A percentile compares a stretch with the other conserved stretches of the same genome.
Conservation (phyloP, 2,888 invertebrate genomes). For the Perizoma affinitatum region DNA sequence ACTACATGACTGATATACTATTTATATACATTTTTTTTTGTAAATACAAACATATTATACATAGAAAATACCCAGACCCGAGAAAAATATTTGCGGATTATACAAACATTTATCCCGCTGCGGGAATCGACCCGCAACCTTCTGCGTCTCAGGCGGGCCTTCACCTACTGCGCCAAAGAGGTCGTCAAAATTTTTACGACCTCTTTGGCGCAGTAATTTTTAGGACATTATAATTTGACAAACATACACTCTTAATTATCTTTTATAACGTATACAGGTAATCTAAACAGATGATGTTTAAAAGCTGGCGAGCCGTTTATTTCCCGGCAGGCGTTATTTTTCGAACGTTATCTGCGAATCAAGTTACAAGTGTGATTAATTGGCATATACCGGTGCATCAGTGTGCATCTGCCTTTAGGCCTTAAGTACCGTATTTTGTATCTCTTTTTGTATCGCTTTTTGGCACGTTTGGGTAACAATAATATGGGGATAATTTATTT, state of each 20-base stretch:
- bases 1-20: too few relatives aligned
- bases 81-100: too few relatives aligned
- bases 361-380: constrained; percentile 77
- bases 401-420: constrained; percentile 57
- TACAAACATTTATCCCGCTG: too few relatives aligned
- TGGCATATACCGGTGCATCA: constrained; percentile 50
- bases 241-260: constrained; percentile 8
- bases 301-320: constrained; percentile 49
- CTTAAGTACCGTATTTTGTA: constrained; percentile 28
- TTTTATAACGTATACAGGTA: constrained; percentile 20
- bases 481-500: constrained; percentile 18
- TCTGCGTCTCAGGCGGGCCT: too few relatives aligned
- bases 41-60: too few relatives aligned
- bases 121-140: too few relatives aligned
- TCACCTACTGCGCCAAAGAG: too few relatives aligned
- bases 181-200: too few relatives aligned
- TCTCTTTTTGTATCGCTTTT: constrained; percentile 20
- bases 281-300: constrained; percentile 44
- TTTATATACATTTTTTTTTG: too few relatives aligned
- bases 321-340: constrained; percentile 71
- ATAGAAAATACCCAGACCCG: too few relatives aligned
- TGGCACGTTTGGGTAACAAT: constrained; percentile 20
- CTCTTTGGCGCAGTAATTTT: too few relatives aligned
- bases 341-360: constrained; percentile 74
- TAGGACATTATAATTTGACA: neutral